Conservation (phyloP, 1,140 invertebrate species). For the Pteromalus puparum region DNA sequence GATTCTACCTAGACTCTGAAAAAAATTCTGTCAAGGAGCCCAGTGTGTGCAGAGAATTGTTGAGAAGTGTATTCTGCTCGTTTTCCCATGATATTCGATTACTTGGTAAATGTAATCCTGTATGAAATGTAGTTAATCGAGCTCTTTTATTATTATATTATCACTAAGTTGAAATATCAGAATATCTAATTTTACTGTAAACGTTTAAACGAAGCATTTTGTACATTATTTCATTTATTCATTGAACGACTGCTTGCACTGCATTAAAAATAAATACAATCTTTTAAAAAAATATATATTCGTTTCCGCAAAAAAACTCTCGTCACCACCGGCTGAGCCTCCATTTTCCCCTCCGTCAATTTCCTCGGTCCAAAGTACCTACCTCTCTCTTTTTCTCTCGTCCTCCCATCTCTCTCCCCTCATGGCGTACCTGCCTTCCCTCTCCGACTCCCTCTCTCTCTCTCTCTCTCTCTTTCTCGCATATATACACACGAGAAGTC, state of each 20-base stretch:
- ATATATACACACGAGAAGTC: background rate
- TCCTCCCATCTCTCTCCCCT: background rate
- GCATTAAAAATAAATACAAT: no score
- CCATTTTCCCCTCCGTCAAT: background rate
- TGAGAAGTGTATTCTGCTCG: background rate
- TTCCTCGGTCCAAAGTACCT: no score
- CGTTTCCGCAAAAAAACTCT: background rate
- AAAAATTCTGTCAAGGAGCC: background rate
- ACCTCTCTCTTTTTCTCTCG: no score
- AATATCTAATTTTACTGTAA: no score
- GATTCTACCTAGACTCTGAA: background rate
- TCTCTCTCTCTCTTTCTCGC: background rate
- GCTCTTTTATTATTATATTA: no score
- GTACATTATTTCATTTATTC: no score
- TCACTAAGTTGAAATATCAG: no score
- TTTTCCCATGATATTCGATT: background rate
- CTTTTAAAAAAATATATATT: no score
- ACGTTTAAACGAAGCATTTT: no score
- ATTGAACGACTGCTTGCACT: no score
- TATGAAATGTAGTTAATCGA: no score
- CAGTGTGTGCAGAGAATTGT: background rate
- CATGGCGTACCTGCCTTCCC: background rate
- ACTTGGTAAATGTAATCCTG: no score
- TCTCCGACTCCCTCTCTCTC: background rate
- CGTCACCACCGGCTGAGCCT: background rate